Evolutionary conservation across 1,140 invertebrate species (phyloP).

Genomic region (Drosophila nigrodunni): DNA sequence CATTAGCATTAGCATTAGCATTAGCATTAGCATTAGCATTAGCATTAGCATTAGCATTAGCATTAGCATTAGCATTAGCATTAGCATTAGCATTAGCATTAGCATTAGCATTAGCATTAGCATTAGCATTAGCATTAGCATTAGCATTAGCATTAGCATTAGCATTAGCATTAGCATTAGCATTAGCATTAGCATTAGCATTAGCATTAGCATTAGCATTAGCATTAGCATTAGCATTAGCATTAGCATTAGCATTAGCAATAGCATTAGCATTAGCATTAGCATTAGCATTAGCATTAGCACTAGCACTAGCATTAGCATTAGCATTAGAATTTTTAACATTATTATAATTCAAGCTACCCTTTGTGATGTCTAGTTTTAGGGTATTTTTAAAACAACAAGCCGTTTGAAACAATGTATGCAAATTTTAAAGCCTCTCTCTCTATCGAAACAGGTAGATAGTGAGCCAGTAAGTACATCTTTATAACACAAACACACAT

Average conservation of each 20-base stretch:
- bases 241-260: not conserved
- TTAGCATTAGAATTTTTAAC: not conserved
- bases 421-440: conserved; percentile 16
- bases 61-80: not conserved
- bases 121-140: not conserved
- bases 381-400: conserved; percentile 8
- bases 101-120: conserved; percentile 1
- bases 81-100: conserved; percentile 1
- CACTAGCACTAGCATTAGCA: not conserved
- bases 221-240: not conserved
- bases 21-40: not conserved
- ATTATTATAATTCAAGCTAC: not conserved
- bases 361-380: not conserved
- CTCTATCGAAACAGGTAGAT: conserved; percentile 8
- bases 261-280: conserved; percentile 9
- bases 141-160: conserved; percentile 10
- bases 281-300: not conserved
- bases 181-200: not conserved
- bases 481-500: conserved; percentile 1
- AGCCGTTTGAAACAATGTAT: not conserved
- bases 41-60: not conserved
- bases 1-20: conserved; percentile 3
- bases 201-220: not conserved
- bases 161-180: not conserved
- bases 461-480: not conserved